These are phyloP conservation scores for Muscina levida DNA, from an alignment of 2,888 invertebrate genomes.

Conservation along the genomic window DNA sequence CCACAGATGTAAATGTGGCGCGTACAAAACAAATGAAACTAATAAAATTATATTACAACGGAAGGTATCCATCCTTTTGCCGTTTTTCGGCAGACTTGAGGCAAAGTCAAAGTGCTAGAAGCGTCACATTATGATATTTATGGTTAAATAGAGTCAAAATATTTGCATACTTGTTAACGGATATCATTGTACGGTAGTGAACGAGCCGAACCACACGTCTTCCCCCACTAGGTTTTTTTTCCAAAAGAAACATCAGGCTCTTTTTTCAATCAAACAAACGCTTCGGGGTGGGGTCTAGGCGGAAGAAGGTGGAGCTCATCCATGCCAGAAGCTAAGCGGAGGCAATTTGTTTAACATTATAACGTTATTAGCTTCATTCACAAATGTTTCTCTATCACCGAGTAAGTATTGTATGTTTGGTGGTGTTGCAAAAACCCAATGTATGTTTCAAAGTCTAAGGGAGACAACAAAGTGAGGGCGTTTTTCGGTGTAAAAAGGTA, in stretches of 20 bases:
- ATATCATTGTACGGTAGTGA: conserved; percentile 75
- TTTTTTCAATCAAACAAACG: too few species aligned
- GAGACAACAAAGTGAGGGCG: conserved; percentile 55
- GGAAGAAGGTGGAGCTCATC: background rate
- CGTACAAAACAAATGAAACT: conserved; percentile 47
- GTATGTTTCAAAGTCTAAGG: background rate
- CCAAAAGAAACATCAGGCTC: too few species aligned
- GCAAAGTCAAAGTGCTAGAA: conserved; percentile 52
- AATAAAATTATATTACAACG: conserved; percentile 53
- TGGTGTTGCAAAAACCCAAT: conserved; percentile 12
- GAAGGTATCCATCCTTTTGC: conserved; percentile 55
- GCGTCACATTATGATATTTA: conserved; percentile 61
- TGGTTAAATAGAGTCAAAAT: conserved; percentile 70
- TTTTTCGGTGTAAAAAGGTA: too few species aligned
- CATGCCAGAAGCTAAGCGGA: conserved; percentile 50
- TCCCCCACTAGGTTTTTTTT: too few species aligned
- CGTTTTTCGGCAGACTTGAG: background rate
- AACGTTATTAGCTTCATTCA: conserved; percentile 78
- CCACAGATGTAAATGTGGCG: conserved; percentile 29
- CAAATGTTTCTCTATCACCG: background rate
- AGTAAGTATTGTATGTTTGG: conserved; percentile 17
- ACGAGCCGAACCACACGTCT: conserved; percentile 54
- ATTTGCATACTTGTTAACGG: conserved; percentile 77
- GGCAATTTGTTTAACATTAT: conserved; percentile 75
- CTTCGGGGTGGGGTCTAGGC: conserved; percentile 7